Percentiles rank a stretch among this genome's conserved stretches.
These are phyloP conservation scores for Vidua macroura DNA, from an alignment of 2,113 vertebrate species.

Conservation along the genomic window DNA sequence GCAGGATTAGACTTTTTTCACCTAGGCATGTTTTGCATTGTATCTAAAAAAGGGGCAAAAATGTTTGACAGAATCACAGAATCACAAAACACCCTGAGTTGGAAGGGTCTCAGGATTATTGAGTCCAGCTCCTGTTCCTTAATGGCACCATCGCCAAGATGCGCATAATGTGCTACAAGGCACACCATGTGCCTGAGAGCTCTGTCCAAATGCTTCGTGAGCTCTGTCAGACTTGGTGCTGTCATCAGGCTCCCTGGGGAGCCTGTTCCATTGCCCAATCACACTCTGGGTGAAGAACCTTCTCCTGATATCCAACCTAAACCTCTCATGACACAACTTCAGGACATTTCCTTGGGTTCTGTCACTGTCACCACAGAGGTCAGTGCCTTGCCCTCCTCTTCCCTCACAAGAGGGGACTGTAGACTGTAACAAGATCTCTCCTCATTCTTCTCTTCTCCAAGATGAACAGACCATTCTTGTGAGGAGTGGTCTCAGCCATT, in stretches of 20 bases:
- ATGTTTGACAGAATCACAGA: background rate
- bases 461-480: background rate
- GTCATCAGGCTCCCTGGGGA: background rate
- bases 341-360: fast-evolving
- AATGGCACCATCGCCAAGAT: background rate
- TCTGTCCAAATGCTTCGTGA: background rate
- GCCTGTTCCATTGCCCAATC: background rate
- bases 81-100: background rate
- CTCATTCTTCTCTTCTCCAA: background rate
- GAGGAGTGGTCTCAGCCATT: background rate
- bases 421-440: background rate
- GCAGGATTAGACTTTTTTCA: background rate
- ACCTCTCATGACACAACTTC: fast-evolving
- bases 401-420: background rate
- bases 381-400: background rate
- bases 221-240: background rate
- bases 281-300: background rate
- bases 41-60: background rate
- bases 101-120: background rate
- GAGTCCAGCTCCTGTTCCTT: background rate
- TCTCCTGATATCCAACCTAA: fast-evolving
- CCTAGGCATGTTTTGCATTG: background rate
- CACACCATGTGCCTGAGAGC: background rate
- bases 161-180: background rate
- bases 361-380: background rate